Percentiles rank a stretch among this genome's conserved stretches.
Conservation (phyloP, 2,797 vertebrate genomes). For the Pterois miles region DNA sequence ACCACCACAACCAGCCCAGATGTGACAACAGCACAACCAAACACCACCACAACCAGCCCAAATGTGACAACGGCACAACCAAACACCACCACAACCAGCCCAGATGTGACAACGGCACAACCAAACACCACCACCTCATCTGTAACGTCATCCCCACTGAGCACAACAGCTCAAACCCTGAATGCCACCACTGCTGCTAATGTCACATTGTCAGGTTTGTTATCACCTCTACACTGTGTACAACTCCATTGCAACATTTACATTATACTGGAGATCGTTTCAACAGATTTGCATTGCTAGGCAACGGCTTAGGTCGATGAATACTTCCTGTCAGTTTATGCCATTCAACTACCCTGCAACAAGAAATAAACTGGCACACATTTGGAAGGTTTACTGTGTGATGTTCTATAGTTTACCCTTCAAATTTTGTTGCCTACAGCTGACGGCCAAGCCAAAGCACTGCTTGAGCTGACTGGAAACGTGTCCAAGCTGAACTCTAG, state of each 20-base stretch:
- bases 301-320: no score
- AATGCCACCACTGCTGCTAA: neutral
- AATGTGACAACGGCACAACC: no score
- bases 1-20: constrained; percentile 15
- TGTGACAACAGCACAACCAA: constrained; percentile 17
- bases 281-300: no score
- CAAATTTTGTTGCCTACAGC: constrained; percentile 14
- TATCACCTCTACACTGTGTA: neutral
- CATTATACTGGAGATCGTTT: neutral
- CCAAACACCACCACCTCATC: neutral
- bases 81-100: neutral
- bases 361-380: no score
- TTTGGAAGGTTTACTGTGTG: no score
- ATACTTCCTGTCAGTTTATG: no score
- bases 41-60: no score
- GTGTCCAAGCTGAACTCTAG: constrained; percentile 72
- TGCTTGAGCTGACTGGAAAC: constrained; percentile 69
- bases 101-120: no score
- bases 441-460: constrained; percentile 26
- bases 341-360: no score
- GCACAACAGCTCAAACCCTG: neutral
- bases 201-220: constrained; percentile 21
- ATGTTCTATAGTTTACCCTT: neutral
- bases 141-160: constrained; percentile 5
- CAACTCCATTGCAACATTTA: neutral